These are phyloP conservation scores for Aspidiotus rigidus DNA, from an alignment of 2,888 invertebrate genomes.

Conservation along the genomic window DNA sequence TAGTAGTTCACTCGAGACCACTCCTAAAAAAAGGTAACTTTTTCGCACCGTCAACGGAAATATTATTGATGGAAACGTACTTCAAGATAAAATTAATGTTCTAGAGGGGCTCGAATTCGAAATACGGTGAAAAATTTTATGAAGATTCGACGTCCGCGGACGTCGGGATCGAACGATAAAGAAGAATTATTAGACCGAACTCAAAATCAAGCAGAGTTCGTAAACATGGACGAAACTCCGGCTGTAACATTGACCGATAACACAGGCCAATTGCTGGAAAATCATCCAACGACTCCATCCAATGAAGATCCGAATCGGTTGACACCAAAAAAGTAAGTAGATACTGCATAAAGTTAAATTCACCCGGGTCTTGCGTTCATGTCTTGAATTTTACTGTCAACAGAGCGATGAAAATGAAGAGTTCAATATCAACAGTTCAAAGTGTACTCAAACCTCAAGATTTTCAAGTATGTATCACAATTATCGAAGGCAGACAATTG, in stretches of 20 bases:
- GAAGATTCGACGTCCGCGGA: conserved; percentile 38
- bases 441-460: conserved; percentile 61
- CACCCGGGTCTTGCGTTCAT: not conserved
- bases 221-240: not conserved
- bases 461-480: conserved; percentile 73
- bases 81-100: not conserved
- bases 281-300: conserved; percentile 37
- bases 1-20: conserved; percentile 23
- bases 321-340: conserved; percentile 21
- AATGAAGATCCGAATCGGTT: conserved; percentile 17
- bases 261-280: conserved; percentile 8
- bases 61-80: not conserved
- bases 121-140: conserved; percentile 39
- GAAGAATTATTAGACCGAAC: conserved; percentile 34
- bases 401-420: conserved; percentile 22
- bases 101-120: conserved; percentile 36
- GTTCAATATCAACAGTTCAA: conserved; percentile 34
- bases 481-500: conserved; percentile 80
- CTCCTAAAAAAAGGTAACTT: conserved; percentile 29
- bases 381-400: not conserved
- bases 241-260: no score
- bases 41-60: no score
- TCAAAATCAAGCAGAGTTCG: conserved; percentile 33
- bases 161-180: conserved; percentile 34
- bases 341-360: not conserved